Conservation (phyloP, 1,140 invertebrate genomes). For the Drosophila ercepeae region DNA sequence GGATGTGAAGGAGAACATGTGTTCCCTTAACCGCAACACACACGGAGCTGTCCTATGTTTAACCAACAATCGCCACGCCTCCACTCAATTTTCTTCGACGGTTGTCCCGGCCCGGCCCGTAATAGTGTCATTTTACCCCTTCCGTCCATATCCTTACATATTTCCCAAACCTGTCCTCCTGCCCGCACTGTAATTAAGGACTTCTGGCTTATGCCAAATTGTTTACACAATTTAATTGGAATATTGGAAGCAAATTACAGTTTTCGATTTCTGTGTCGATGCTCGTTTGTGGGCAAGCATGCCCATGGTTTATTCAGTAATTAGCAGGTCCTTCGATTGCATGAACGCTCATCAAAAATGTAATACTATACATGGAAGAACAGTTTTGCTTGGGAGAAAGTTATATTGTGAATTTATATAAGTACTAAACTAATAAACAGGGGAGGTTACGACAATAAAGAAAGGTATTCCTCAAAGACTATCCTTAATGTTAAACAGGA, state of each 20-base stretch:
- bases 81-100: conserved; percentile 50
- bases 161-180: conserved; percentile 13
- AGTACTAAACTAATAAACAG: not conserved
- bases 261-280: conserved; percentile 35
- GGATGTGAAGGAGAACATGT: conserved; percentile 72
- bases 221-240: conserved; percentile 74
- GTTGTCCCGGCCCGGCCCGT: conserved; percentile 7
- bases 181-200: conserved; percentile 58
- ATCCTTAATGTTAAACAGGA: too few relatives aligned
- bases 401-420: conserved; percentile 1
- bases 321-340: conserved; percentile 43
- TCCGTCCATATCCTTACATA: conserved; percentile 3
- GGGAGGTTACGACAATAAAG: not conserved
- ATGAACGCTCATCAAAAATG: conserved; percentile 21
- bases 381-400: not conserved
- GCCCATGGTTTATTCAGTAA: conserved; percentile 60
- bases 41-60: conserved; percentile 74
- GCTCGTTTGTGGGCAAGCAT: conserved; percentile 55
- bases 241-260: conserved; percentile 69
- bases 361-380: conserved; percentile 4
- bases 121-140: conserved; percentile 77
- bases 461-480: too few relatives aligned
- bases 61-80: conserved; percentile 73
- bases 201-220: conserved; percentile 59
- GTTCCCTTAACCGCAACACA: conserved; percentile 69